Percentiles rank a stretch among this genome's conserved stretches.
These are phyloP conservation scores for Pseudolycoriella hygida DNA, from an alignment of 2,888 invertebrate genomes.

Conservation along the genomic window DNA sequence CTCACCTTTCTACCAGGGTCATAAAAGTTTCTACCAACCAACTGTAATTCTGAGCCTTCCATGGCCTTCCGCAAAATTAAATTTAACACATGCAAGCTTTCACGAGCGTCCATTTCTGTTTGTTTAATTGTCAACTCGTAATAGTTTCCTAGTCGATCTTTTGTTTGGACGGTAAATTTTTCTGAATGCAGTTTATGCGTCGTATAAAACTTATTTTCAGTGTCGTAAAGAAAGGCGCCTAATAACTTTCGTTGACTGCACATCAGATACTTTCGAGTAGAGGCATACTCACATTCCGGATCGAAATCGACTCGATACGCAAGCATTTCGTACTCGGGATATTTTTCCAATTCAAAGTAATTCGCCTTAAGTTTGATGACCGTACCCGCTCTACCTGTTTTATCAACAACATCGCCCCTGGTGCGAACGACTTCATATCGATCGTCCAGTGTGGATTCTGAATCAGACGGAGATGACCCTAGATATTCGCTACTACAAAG, in stretches of 20 bases:
- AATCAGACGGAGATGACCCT: too few species aligned
- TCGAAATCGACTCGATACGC: conserved; percentile 59
- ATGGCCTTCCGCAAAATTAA: conserved; percentile 45
- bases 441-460: too few species aligned
- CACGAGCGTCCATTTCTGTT: conserved; percentile 47
- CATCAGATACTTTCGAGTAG: conserved; percentile 39
- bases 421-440: too few species aligned
- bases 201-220: conserved; percentile 42
- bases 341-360: neutral
- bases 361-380: neutral
- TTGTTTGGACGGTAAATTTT: conserved; percentile 32
- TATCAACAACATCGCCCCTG: neutral
- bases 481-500: too few species aligned
- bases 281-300: conserved; percentile 51
- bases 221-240: conserved; percentile 61
- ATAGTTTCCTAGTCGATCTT: conserved; percentile 29
- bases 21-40: conserved; percentile 55
- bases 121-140: conserved; percentile 34
- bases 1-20: conserved; percentile 43
- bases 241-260: conserved; percentile 34
- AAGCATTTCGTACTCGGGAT: conserved; percentile 46
- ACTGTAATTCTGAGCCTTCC: conserved; percentile 40
- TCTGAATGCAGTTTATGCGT: conserved; percentile 18
- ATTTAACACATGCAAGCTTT: conserved; percentile 61
- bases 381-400: neutral